Base-by-base conservation (phyloP, 2,888 invertebrate species). In the Leucophora obtusa region DNA sequence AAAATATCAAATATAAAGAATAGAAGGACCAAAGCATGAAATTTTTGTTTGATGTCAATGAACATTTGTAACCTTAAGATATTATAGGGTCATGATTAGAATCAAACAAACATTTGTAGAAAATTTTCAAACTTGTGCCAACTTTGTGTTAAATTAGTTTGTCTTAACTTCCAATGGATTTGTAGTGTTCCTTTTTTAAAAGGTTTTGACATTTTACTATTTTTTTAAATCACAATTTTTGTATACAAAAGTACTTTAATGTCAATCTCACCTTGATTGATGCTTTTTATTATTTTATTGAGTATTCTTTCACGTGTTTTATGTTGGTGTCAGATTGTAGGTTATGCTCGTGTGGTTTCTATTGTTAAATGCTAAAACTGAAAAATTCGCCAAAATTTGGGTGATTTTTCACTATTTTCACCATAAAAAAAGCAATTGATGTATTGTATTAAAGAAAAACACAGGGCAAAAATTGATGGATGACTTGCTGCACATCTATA, bases 331-430 rank as follows among this genome's bases (percentile, higher is more conserved):
- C 28, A 28, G 28, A 6, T 60, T 63, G 59, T 68, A 50, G 53
- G 84, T 85, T 84, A 84, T 85, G 86, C 86, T 88, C 85, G 85
- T 86, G 85, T 83, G 85, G 78, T 83, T 85, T 53, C 47, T 43
- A 65, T 82, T 82, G 78, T 69, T 81, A 56, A 77, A 79, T 66
- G 82, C 50, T 77, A 77, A 33, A 66, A 21, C n/a, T 18, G 3
- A 59, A 54, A 72, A 75, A 62, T 24, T 54, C 56, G 35, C 68
- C 74, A 54, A 83, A 82, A 84, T 63, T 43, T 70, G 71, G 77
- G 77, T 85, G 82, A 84, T 84, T 74, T 72, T 79, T 47, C 50
- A 35, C 14, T 14, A 53, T 83, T 85, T 85, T 87, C 75, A 43
- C 6, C 15, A 28, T 54, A 76, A 83, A 85, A 84, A 83, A 79